Evolutionary conservation across 2,888 invertebrate species (phyloP).

Genomic region (Homarus gammarus): DNA sequence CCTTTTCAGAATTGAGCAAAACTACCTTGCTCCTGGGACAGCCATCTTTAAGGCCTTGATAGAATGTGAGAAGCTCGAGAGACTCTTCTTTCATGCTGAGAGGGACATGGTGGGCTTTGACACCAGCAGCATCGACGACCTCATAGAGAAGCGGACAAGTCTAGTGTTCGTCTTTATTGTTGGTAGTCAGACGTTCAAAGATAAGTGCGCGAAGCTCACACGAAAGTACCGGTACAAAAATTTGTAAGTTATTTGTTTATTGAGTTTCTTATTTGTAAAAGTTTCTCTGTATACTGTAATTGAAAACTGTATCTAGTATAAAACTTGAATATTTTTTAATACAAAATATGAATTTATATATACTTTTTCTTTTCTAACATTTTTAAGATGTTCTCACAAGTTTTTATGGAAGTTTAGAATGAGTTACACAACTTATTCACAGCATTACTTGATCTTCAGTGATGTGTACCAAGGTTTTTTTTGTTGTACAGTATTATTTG

Average conservation of each 20-base stretch:
- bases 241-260: conserved; percentile 42
- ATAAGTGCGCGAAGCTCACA: conserved; percentile 20
- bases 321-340: background rate
- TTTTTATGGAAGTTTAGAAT: no score
- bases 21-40: conserved; percentile 53
- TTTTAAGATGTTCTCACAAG: no score
- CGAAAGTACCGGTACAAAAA: conserved; percentile 46
- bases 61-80: conserved; percentile 33
- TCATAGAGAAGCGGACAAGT: conserved; percentile 14
- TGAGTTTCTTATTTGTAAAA: background rate
- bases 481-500: no score
- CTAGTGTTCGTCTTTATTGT: conserved; percentile 51
- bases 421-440: no score
- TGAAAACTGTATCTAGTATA: background rate
- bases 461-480: no score
- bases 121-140: background rate
- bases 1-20: conserved; percentile 59
- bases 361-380: no score
- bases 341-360: no score
- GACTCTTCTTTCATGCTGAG: conserved; percentile 48
- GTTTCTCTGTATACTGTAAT: background rate
- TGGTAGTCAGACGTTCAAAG: conserved; percentile 17
- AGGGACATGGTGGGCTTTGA: background rate
- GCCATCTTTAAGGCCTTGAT: conserved; percentile 31
- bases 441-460: no score